Percentiles rank a stretch among this genome's conserved stretches.
Conservation (phyloP, 2,797 vertebrate species). For the Phrynocephalus vlangalii region DNA sequence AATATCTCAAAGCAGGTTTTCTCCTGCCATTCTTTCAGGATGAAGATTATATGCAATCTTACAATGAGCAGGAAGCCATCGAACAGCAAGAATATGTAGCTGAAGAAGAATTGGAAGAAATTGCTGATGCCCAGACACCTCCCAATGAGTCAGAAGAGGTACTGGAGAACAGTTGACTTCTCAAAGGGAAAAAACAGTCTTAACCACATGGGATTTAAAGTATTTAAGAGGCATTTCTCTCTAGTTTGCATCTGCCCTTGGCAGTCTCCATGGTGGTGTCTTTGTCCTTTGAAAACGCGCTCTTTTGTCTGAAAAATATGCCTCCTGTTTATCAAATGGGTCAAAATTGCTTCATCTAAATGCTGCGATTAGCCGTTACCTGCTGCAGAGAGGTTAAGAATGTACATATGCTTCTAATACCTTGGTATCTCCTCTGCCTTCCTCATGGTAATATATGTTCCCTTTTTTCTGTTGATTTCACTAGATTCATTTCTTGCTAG, state of each 20-base stretch:
- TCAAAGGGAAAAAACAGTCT: conserved; percentile 29
- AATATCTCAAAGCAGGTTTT: neutral
- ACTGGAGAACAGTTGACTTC: conserved; percentile 48
- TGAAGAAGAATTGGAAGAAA: conserved; percentile 76
- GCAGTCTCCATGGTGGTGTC: neutral
- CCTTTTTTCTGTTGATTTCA: no score
- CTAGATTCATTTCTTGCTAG: no score
- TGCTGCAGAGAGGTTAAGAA: neutral
- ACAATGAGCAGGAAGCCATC: conserved; percentile 77
- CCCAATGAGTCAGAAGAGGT: conserved; percentile 88
- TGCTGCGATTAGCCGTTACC: neutral
- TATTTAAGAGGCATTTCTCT: neutral
- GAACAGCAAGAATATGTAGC: conserved; percentile 75
- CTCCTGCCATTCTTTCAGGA: conserved; percentile 80
- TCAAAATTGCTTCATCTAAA: neutral
- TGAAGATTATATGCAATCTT: conserved; percentile 86
- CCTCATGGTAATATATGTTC: no score
- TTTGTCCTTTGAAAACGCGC: neutral
- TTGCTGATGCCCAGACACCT: conserved; percentile 73
- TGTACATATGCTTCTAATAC: no score
- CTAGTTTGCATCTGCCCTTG: neutral
- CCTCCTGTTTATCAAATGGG: neutral
- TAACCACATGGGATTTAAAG: neutral
- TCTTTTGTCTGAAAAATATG: neutral
- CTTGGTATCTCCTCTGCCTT: no score